Base-by-base conservation (phyloP, 2,113 vertebrate species). In the Tetrao urogallus region DNA sequence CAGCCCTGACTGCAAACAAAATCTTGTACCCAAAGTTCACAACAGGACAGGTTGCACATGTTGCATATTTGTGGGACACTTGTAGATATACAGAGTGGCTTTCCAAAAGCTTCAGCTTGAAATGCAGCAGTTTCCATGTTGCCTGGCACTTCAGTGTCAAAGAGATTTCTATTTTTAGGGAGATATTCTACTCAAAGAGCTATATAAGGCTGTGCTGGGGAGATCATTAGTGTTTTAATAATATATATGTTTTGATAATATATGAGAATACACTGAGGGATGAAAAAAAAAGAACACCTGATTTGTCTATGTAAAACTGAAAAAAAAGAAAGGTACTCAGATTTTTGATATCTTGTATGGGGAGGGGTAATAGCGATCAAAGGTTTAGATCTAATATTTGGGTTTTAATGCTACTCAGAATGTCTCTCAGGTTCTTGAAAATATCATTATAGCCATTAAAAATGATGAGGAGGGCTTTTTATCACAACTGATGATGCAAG, bases 161-260 rank as follows among this genome's bases (percentile, higher is more conserved):
- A 95, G 95, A 86, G 84, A 93, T 82, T 48, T 88, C 94, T 97
- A 96, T 97, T 97, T 98, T 98, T 97, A 97, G 97, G 93, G 54
- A 38, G 67, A 76, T 57, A 69, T 92, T 96, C 95, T 94, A 91
- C 75, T 94, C 73, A 74, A 93, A 95, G 67, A 94, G 38, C 96
- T 97, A 94, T 94, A 96, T 95, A 97, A 96, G 97, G 97, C 56
- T 58, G 13, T 93, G 79, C 72, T 84, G 64, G 47, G 89, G 87
- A 82, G 84, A 80, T 85, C 36, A 30, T 74, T 96, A 75, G 40
- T 72, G 91, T 90, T 86, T 86, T 40, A 79, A n/a, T 93, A 84
- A 82, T 76, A 71, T 20, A 42, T 69, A 28, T 54, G 15, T 90
- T 82, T 83, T 40, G 79, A n/a, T 92, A 86, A 77, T 73, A 71